Conservation (phyloP, 2,888 invertebrate species). For the Timema podura region DNA sequence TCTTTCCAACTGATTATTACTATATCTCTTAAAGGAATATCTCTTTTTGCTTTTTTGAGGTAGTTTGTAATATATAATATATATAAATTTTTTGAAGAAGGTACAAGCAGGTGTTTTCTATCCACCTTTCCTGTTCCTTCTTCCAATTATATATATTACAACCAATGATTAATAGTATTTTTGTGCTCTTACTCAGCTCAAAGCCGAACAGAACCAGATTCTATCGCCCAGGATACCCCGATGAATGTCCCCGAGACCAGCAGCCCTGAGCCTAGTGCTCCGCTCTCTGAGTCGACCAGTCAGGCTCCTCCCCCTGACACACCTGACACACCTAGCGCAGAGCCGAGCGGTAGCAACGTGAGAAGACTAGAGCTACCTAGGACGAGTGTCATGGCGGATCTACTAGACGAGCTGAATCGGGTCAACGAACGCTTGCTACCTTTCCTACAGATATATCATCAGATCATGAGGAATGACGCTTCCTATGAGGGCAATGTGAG, state of each 20-base stretch:
- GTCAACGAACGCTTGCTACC: slow-evolving; percentile 61
- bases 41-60: no score
- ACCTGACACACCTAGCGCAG: not conserved
- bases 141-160: no score
- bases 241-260: not conserved
- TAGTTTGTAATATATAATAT: no score
- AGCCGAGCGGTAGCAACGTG: no score
- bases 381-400: slow-evolving; percentile 52
- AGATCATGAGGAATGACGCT: slow-evolving; percentile 59
- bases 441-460: slow-evolving; percentile 59
- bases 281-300: not conserved
- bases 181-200: no score
- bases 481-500: slow-evolving; percentile 45
- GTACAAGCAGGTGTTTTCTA: no score
- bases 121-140: no score
- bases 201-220: no score
- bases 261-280: not conserved
- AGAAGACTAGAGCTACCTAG: slow-evolving; percentile 34
- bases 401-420: slow-evolving; percentile 51
- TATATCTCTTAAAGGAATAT: no score
- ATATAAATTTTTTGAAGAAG: no score
- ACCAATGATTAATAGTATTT: no score
- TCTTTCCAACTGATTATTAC: no score
- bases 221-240: not conserved
- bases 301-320: not conserved